A percentile compares a stretch with the other conserved stretches of the same genome.
Conservation (phyloP, 2,113 vertebrate species). For the Heterocephalus glaber region DNA sequence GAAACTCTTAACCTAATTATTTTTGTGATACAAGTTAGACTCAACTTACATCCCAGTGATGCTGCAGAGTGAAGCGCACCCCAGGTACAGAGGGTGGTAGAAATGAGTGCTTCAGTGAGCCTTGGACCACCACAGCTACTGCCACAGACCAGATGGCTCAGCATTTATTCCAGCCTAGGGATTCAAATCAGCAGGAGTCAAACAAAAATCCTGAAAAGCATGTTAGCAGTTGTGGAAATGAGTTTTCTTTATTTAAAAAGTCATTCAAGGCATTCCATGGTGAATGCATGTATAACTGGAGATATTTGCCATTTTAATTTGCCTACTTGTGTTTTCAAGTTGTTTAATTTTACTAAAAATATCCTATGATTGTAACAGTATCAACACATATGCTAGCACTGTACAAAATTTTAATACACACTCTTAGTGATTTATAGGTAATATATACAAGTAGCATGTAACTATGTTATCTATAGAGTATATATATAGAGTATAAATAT, state of each 20-base stretch:
- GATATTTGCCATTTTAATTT: background rate
- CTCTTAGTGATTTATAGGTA: background rate
- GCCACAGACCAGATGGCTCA: conserved; percentile 52
- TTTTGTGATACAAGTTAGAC: conserved; percentile 1
- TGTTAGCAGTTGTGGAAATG: conserved; percentile 70
- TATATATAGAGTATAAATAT: background rate
- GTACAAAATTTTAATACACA: background rate
- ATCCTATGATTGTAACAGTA: background rate
- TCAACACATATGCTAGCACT: background rate
- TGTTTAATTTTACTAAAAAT: background rate
- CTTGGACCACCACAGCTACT: background rate
- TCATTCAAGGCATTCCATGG: conserved; percentile 10
- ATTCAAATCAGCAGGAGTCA: conserved; percentile 70
- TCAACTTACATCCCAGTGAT: conserved; percentile 31
- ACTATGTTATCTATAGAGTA: background rate
- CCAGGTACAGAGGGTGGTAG: background rate
- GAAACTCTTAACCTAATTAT: conserved; percentile 58
- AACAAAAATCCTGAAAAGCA: conserved; percentile 73
- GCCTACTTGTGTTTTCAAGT: background rate
- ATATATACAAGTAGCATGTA: background rate
- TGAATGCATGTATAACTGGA: background rate
- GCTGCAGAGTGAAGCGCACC: background rate
- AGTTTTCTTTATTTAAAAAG: conserved; percentile 56
- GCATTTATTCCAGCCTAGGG: conserved; percentile 63
- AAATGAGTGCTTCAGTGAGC: conserved; percentile 51